Conservation (phyloP, 2,113 vertebrate species). For the Sapayoa aenigma region DNA sequence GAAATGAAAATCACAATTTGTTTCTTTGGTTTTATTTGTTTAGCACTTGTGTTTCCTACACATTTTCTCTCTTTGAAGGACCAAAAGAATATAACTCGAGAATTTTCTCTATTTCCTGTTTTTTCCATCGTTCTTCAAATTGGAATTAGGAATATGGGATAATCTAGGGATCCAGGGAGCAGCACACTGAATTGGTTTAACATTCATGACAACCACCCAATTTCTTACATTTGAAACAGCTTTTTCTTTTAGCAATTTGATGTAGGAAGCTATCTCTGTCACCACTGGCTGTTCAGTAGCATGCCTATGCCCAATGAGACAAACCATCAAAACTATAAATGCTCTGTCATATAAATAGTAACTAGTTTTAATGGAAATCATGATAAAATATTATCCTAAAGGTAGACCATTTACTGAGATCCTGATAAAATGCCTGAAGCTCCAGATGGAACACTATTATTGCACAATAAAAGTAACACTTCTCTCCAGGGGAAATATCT, state of each 20-base stretch:
- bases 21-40: not conserved
- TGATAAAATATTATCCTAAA: conserved; percentile 52
- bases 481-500: conserved; percentile 45
- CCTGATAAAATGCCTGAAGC: conserved; percentile 32
- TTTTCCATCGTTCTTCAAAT: not conserved
- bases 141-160: not conserved
- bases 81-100: not conserved
- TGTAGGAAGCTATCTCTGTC: not conserved
- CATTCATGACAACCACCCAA: not conserved
- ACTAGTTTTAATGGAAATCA: conserved; percentile 51
- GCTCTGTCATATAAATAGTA: conserved; percentile 42
- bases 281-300: not conserved
- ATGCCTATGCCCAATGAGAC: not conserved
- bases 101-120: not conserved
- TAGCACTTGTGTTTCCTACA: not conserved
- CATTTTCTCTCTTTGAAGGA: not conserved
- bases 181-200: not conserved
- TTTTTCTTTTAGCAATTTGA: not conserved
- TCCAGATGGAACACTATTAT: conserved; percentile 23
- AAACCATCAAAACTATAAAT: conserved; percentile 38
- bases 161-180: not conserved
- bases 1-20: not conserved
- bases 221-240: not conserved
- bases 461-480: conserved; percentile 49
- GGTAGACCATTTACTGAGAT: conserved; percentile 39